These are phyloP conservation scores for Rhinophrynus dorsalis DNA, from an alignment of 2,797 vertebrate genomes.

Conservation along the genomic window DNA sequence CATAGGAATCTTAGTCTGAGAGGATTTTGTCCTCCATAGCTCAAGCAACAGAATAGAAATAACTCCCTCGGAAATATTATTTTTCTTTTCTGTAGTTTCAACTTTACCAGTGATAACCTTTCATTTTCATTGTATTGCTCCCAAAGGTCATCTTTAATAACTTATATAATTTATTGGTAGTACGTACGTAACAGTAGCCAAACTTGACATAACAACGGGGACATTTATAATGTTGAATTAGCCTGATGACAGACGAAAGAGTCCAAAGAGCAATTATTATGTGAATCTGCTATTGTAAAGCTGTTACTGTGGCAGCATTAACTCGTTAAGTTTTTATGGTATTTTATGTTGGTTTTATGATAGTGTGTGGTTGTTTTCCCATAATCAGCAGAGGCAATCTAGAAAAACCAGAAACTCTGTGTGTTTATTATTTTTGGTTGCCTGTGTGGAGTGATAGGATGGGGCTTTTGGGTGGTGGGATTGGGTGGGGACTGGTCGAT, in stretches of 20 bases:
- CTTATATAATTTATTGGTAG: constrained; percentile 41
- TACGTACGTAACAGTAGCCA: constrained; percentile 48
- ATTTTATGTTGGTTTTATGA: constrained; percentile 75
- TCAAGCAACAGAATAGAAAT: too few relatives aligned
- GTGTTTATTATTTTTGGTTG: constrained; percentile 9
- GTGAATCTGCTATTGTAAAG: constrained; percentile 68
- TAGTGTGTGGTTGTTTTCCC: constrained; percentile 67
- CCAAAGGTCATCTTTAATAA: constrained; percentile 57
- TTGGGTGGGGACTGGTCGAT: not conserved
- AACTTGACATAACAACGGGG: constrained; percentile 57
- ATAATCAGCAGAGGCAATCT: constrained; percentile 58
- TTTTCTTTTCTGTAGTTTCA: constrained; percentile 23
- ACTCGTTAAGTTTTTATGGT: constrained; percentile 81
- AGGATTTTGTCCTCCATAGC: not conserved
- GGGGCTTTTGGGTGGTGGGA: not conserved
- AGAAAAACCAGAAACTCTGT: not conserved
- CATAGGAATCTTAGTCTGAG: too few relatives aligned
- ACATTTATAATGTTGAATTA: constrained; percentile 79
- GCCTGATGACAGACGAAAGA: constrained; percentile 75
- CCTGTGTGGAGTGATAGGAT: not conserved
- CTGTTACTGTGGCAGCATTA: constrained; percentile 78
- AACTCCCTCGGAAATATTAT: too few relatives aligned
- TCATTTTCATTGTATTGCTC: constrained; percentile 41
- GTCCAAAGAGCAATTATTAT: constrained; percentile 82
- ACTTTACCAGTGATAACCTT: constrained; percentile 47